These are phyloP conservation scores for Escarpia spicata DNA, from an alignment of 2,888 invertebrate species.

Conservation along the genomic window DNA sequence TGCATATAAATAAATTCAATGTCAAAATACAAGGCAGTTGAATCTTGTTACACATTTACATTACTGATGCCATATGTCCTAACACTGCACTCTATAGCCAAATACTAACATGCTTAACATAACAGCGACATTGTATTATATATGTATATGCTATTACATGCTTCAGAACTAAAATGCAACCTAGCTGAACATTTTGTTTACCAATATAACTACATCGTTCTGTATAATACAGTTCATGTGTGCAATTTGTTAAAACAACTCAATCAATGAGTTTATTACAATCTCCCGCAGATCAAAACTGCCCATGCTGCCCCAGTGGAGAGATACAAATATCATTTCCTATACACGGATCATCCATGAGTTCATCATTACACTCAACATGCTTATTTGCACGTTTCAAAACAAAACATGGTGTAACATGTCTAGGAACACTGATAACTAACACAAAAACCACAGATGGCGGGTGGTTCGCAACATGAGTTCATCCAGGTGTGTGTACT, in stretches of 20 bases:
- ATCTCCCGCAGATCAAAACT: neutral
- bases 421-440: neutral
- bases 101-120: neutral
- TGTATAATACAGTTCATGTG: neutral
- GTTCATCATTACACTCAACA: neutral
- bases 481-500: neutral
- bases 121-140: neutral
- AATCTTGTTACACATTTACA: neutral
- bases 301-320: neutral
- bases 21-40: neutral
- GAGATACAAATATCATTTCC: neutral
- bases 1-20: neutral
- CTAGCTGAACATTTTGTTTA: slow-evolving; percentile 80
- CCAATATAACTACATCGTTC: slow-evolving; percentile 81
- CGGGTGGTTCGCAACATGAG: neutral
- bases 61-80: neutral
- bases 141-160: neutral
- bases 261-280: neutral
- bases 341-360: neutral
- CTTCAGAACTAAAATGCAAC: slow-evolving; percentile 26
- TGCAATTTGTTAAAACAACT: neutral
- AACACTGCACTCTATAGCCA: neutral
- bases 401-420: neutral
- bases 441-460: neutral
- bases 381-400: neutral